Conservation (phyloP, 2,888 invertebrate genomes). For the Clitarchus hookeri region DNA sequence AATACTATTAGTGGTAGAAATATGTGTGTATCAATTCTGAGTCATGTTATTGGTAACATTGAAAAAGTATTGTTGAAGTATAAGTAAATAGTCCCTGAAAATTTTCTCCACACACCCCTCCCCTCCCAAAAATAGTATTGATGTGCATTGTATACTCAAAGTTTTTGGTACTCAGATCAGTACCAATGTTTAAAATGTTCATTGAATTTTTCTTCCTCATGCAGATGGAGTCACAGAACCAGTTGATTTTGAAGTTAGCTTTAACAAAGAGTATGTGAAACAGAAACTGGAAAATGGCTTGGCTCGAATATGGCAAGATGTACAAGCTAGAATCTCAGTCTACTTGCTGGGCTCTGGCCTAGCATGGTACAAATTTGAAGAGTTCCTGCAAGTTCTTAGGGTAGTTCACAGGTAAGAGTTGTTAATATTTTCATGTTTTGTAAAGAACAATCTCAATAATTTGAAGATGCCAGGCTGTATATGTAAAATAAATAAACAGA, state of each 20-base stretch:
- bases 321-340: slow-evolving; percentile 85
- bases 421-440: background rate
- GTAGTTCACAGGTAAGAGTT: slow-evolving; percentile 72
- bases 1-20: too few relatives aligned
- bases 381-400: slow-evolving; percentile 88
- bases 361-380: slow-evolving; percentile 89
- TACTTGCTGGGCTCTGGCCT: slow-evolving; percentile 80
- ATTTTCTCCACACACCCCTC: too few relatives aligned
- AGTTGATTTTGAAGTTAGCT: slow-evolving; percentile 64
- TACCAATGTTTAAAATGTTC: too few relatives aligned
- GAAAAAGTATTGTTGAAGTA: slow-evolving; percentile 10
- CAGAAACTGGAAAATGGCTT: slow-evolving; percentile 90
- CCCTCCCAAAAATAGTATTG: too few relatives aligned
- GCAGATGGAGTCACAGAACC: slow-evolving; percentile 36
- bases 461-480: background rate
- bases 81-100: too few relatives aligned
- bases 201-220: slow-evolving; percentile 30
- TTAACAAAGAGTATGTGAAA: slow-evolving; percentile 77
- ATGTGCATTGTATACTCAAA: too few relatives aligned
- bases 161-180: too few relatives aligned
- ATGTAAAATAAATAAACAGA: too few relatives aligned
- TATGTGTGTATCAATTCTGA: slow-evolving; percentile 54
- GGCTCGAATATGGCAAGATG: slow-evolving; percentile 89
- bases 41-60: slow-evolving; percentile 52
- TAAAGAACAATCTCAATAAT: background rate